A percentile compares a stretch with the other conserved stretches of the same genome.
These are phyloP conservation scores for Microctonus brassicae DNA, from an alignment of 2,888 invertebrate genomes.

Conservation along the genomic window DNA sequence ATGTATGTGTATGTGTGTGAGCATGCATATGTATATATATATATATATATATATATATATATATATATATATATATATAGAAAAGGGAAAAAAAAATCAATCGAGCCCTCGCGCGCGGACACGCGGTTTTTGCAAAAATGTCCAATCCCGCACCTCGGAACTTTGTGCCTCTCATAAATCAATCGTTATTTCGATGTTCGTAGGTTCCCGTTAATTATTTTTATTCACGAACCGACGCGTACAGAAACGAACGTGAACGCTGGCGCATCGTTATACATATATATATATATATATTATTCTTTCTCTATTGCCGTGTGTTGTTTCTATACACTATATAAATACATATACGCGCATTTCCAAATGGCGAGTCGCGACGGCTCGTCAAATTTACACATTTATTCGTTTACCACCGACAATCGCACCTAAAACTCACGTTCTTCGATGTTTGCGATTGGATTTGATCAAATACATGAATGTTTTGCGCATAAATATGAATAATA, in stretches of 20 bases:
- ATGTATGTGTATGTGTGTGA: too few species aligned
- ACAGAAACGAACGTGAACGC: slow-evolving; percentile 48
- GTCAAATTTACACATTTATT: slow-evolving; percentile 67
- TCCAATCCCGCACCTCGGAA: slow-evolving; percentile 41
- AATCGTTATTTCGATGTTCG: slow-evolving; percentile 59
- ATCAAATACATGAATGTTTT: slow-evolving; percentile 26
- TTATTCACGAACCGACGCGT: slow-evolving; percentile 59
- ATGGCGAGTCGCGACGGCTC: slow-evolving; percentile 46
- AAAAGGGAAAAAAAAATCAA: slow-evolving; percentile 56
- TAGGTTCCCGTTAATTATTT: slow-evolving; percentile 64
- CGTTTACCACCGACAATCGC: slow-evolving; percentile 61
- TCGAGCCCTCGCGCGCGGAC: slow-evolving; percentile 55
- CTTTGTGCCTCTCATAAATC: slow-evolving; percentile 56
- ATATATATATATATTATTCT: slow-evolving; percentile 19
- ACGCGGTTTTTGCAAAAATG: slow-evolving; percentile 61
- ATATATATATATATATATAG: too few species aligned
- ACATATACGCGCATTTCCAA: slow-evolving; percentile 31
- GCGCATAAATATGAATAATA: neutral
- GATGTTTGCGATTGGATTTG: slow-evolving; percentile 47
- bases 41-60: too few species aligned
- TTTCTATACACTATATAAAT: slow-evolving; percentile 24
- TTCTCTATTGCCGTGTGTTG: neutral
- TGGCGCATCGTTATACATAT: slow-evolving; percentile 15
- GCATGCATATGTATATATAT: too few species aligned
- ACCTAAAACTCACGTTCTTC: slow-evolving; percentile 55